Conservation (phyloP, 2,888 invertebrate genomes). For the Rhimphoctona megacephalus region DNA sequence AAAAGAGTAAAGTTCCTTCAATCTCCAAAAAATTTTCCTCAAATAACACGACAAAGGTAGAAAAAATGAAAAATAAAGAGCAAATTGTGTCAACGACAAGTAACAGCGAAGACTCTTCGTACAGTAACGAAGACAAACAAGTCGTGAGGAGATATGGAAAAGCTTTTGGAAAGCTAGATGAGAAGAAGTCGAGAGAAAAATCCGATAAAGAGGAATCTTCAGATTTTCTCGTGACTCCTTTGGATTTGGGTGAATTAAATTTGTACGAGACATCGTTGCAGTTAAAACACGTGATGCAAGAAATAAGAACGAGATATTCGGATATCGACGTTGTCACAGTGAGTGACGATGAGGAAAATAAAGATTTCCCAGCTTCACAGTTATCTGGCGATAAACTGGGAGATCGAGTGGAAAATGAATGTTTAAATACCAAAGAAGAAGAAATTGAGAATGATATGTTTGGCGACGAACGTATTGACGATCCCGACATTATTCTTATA, state of each 20-base stretch:
- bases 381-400: constrained; percentile 82
- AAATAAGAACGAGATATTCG: constrained; percentile 82
- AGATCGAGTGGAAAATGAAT: constrained; percentile 40
- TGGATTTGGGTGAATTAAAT: constrained; percentile 32
- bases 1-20: no score
- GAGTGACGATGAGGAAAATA: constrained; percentile 86
- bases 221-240: constrained; percentile 10
- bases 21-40: neutral
- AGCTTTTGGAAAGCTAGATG: no score
- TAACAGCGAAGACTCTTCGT: no score
- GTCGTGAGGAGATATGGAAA: no score
- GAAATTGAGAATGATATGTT: constrained; percentile 69
- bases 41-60: no score
- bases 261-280: constrained; percentile 56
- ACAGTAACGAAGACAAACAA: no score
- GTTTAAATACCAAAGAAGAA: constrained; percentile 61
- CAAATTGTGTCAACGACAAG: no score
- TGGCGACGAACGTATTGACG: constrained; percentile 67
- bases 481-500: constrained; percentile 73
- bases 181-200: no score
- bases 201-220: neutral
- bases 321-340: constrained; percentile 86
- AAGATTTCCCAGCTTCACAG: constrained; percentile 86
- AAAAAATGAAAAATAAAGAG: no score
- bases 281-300: constrained; percentile 79